Percentiles rank a stretch among this genome's conserved stretches.
phyloP scores from a whole-genome alignment of 1,140 invertebrate species.

The Pteromalus puparum region DNA sequence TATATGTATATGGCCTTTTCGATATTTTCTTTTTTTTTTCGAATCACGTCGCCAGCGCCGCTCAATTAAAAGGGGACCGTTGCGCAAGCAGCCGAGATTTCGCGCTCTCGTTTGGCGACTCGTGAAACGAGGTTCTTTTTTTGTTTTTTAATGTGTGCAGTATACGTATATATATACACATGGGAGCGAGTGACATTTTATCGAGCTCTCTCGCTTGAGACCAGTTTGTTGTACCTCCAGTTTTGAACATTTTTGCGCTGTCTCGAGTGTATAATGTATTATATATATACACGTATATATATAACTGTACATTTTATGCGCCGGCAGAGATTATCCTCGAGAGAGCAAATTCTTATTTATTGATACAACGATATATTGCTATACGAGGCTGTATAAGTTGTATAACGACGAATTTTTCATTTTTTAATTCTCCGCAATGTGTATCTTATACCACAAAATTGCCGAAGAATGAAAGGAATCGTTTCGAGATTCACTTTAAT shows the following conservation, averaged over 20 bases:
- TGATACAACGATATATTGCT: background rate
- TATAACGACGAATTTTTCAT: background rate
- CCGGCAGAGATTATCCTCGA: background rate
- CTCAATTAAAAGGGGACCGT: background rate
- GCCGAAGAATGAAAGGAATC: background rate
- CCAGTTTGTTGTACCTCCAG: slow-evolving; percentile 21
- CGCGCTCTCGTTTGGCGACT: background rate
- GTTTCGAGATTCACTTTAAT: too few species aligned
- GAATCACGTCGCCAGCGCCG: too few species aligned
- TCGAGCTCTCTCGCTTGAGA: background rate
- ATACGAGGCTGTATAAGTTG: background rate
- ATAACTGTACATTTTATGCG: slow-evolving; percentile 5
- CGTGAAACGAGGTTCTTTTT: background rate
- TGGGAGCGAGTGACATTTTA: background rate
- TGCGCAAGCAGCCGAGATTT: background rate
- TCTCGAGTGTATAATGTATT: background rate
- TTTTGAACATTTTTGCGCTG: slow-evolving; percentile 9
- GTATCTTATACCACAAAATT: too few species aligned
- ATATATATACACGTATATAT: background rate
- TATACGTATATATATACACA: background rate
- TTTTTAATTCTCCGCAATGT: too few species aligned
- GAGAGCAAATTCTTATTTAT: slow-evolving; percentile 2
- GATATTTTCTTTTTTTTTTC: background rate
- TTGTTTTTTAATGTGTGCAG: too few species aligned
- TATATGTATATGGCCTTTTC: background rate